Conservation (phyloP, 2,797 vertebrate species). For the Yasuhikotakia modesta region DNA sequence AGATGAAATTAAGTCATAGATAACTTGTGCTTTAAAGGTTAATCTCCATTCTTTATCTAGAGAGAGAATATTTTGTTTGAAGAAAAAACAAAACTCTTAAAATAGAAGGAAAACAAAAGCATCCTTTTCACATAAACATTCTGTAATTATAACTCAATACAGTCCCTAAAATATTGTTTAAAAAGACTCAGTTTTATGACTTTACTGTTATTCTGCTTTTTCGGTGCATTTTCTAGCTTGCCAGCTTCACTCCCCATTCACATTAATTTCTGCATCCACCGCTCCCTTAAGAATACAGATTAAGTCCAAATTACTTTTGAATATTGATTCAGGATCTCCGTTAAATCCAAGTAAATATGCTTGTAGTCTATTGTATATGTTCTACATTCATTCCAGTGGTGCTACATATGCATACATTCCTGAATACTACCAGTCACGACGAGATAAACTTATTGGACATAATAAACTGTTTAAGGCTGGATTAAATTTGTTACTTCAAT, state of each 20-base stretch:
- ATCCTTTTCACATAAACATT: too few relatives aligned
- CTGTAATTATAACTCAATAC: too few relatives aligned
- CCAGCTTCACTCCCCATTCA: background rate
- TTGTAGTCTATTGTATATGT: background rate
- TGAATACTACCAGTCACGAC: conserved; percentile 31
- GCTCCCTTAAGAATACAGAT: background rate
- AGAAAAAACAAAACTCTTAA: too few relatives aligned
- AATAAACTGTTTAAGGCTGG: conserved; percentile 45
- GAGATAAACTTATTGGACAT: conserved; percentile 58
- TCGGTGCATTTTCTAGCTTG: background rate
- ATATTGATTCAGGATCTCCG: background rate
- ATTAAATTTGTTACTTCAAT: conserved; percentile 49
- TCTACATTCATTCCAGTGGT: conserved; percentile 7
- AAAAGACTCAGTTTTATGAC: background rate
- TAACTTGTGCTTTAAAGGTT: background rate
- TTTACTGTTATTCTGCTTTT: background rate
- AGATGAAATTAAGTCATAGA: background rate
- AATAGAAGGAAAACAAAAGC: too few relatives aligned
- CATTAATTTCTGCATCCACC: background rate
- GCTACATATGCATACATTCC: background rate
- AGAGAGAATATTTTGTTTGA: background rate
- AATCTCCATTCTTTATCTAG: background rate
- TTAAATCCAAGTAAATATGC: background rate
- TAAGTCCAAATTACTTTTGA: background rate
- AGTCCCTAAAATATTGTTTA: too few relatives aligned